Evolutionary conservation across 2,888 invertebrate species (phyloP).

Genomic region (Ramazzottius varieornatus): DNA sequence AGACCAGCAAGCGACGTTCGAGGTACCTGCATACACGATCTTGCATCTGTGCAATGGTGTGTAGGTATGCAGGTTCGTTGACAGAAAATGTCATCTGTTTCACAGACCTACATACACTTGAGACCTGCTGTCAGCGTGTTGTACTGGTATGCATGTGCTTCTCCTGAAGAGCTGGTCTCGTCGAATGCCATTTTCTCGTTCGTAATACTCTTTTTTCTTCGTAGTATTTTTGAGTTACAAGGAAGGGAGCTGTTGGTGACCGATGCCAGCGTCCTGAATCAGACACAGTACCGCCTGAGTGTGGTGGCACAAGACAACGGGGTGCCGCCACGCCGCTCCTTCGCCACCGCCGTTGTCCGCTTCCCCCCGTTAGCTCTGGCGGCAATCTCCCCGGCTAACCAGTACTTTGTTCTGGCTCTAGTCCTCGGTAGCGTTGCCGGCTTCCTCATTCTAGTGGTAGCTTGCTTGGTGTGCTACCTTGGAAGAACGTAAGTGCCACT

Average conservation of each 20-base stretch:
- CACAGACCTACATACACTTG: too few relatives aligned
- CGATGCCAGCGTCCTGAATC: neutral
- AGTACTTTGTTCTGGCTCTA: constrained; percentile 1
- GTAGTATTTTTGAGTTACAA: neutral
- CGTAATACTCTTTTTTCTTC: neutral
- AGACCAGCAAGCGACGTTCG: too few relatives aligned
- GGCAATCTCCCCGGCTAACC: neutral
- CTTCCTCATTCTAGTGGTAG: neutral
- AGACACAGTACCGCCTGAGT: neutral
- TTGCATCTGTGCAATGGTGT: too few relatives aligned
- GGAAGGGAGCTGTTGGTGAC: neutral
- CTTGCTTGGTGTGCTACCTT: neutral
- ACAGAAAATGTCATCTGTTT: too few relatives aligned
- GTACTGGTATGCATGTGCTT: too few relatives aligned
- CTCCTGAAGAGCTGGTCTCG: too few relatives aligned
- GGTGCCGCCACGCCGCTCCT: neutral
- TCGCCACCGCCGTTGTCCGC: neutral
- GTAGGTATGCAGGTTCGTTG: too few relatives aligned
- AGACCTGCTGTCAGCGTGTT: too few relatives aligned
- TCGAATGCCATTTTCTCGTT: too few relatives aligned
- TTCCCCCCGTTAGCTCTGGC: neutral
- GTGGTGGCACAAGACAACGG: neutral
- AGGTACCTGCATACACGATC: too few relatives aligned
- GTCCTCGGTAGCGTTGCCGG: neutral
- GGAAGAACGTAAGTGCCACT: constrained; percentile 1